Conservation (phyloP, 1,140 invertebrate species). For the Drosophila yakuba region DNA sequence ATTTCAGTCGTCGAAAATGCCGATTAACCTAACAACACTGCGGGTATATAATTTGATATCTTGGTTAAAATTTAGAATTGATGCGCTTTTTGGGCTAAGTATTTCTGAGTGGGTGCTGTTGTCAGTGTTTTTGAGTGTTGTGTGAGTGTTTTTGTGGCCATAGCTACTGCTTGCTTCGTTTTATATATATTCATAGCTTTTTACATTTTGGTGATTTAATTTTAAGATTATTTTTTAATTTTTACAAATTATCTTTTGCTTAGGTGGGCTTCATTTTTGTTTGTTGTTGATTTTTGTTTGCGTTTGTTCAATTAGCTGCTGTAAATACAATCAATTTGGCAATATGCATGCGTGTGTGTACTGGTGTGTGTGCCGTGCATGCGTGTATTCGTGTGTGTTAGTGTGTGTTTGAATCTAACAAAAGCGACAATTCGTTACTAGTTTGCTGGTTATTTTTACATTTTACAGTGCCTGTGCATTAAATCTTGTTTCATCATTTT, state of each 20-base stretch:
- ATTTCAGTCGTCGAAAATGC: neutral
- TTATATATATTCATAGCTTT: constrained; percentile 55
- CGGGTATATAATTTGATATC: constrained; percentile 44
- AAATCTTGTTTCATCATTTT: constrained; percentile 16
- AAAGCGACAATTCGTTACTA: constrained; percentile 60
- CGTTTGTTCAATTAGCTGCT: constrained; percentile 57
- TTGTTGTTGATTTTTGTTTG: constrained; percentile 57
- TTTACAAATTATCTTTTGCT: constrained; percentile 74
- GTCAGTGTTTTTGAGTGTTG: constrained; percentile 11
- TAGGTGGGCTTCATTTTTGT: constrained; percentile 82
- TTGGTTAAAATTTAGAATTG: constrained; percentile 35
- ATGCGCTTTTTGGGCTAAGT: constrained; percentile 51
- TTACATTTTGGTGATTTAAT: constrained; percentile 51
- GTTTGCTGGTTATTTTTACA: constrained; percentile 62
- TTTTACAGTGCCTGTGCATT: constrained; percentile 69
- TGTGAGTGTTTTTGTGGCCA: constrained; percentile 19
- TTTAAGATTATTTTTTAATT: constrained; percentile 67
- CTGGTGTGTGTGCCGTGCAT: constrained; percentile 30
- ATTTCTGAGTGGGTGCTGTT: constrained; percentile 52
- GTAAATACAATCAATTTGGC: constrained; percentile 67
- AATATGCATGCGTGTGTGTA: constrained; percentile 50
- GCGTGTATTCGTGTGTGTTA: constrained; percentile 36
- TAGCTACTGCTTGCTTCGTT: constrained; percentile 44
- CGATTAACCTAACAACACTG: constrained; percentile 8
- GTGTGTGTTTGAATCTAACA: constrained; percentile 58